These are phyloP conservation scores for Emydura subglobosa DNA, from an alignment of 2,113 vertebrate species.

Conservation along the genomic window DNA sequence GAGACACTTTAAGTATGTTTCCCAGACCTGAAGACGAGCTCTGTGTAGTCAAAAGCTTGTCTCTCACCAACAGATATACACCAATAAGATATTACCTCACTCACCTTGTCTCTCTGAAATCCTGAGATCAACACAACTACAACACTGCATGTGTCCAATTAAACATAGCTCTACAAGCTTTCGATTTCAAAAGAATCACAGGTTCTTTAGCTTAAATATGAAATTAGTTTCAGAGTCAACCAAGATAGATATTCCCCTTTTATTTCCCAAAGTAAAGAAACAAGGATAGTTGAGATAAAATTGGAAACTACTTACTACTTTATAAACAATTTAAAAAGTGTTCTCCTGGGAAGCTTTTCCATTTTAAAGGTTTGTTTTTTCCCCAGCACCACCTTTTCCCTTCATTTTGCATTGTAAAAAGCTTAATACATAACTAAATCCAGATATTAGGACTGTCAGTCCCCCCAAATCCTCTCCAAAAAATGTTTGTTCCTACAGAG, in stretches of 20 bases:
- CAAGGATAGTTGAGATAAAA: not conserved
- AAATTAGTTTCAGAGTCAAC: not conserved
- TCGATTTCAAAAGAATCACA: not conserved
- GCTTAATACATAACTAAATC: not conserved
- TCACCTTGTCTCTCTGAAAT: not conserved
- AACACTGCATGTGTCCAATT: not conserved
- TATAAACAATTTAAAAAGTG: conserved; percentile 15
- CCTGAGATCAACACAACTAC: not conserved
- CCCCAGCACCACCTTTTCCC: not conserved
- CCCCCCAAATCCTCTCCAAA: too few relatives aligned
- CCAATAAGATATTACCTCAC: not conserved
- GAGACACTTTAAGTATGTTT: not conserved
- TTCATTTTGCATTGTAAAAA: not conserved
- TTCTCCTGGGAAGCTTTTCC: not conserved
- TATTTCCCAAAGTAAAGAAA: not conserved
- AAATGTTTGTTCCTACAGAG: not conserved
- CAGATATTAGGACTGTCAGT: not conserved
- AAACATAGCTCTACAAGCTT: not conserved
- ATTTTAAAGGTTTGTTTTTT: not conserved
- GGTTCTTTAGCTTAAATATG: not conserved
- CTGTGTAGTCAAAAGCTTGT: not conserved
- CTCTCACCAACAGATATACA: not conserved
- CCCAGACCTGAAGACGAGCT: not conserved
- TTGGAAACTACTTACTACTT: not conserved
- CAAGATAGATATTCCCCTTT: not conserved